phyloP scores from a whole-genome alignment of 2,888 invertebrate species.

The Ditula angustiorana region DNA sequence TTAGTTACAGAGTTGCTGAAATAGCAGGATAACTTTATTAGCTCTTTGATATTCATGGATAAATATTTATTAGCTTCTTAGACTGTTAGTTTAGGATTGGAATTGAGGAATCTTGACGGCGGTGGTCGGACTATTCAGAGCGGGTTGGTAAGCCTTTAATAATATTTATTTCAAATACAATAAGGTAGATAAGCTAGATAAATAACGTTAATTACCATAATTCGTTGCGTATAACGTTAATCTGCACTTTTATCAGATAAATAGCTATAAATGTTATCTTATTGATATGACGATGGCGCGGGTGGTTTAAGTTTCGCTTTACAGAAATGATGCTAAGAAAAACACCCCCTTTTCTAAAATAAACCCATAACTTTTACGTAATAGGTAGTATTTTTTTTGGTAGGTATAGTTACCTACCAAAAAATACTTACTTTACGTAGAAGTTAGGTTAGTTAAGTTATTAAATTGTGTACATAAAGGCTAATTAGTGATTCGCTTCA shows the following conservation, averaged over 20 bases:
- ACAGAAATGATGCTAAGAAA: background rate
- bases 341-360: too few relatives aligned
- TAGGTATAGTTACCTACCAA: too few relatives aligned
- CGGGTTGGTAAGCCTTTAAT: background rate
- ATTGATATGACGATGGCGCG: background rate
- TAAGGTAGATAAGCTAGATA: constrained; percentile 1
- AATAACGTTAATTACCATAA: constrained; percentile 18
- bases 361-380: too few relatives aligned
- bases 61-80: background rate
- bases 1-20: background rate
- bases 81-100: background rate
- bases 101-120: background rate
- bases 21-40: background rate
- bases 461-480: too few relatives aligned
- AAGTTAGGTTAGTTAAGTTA: too few relatives aligned
- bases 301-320: background rate
- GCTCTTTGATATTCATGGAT: background rate
- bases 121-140: background rate
- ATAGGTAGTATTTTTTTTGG: too few relatives aligned
- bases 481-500: too few relatives aligned
- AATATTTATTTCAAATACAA: background rate
- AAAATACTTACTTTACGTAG: too few relatives aligned
- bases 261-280: constrained; percentile 15
- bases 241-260: constrained; percentile 4
- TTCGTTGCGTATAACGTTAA: background rate